Evolutionary conservation across 2,797 vertebrate species (phyloP), one percentile per base, ranked within the genome.

Genomic region (Ambastaia sidthimunki): DNA sequence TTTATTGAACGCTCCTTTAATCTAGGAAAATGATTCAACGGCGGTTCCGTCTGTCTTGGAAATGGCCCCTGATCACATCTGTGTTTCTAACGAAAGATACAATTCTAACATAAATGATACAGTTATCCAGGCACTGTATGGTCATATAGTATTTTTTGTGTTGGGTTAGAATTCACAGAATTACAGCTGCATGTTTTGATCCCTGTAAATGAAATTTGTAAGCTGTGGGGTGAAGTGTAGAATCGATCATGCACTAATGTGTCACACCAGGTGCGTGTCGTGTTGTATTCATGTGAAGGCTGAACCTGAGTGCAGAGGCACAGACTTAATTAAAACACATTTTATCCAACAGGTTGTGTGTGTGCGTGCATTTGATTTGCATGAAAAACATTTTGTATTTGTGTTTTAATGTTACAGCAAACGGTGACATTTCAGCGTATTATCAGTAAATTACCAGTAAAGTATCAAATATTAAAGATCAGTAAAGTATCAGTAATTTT

Each of bases 131-230:
- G 3, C 3, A 5, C 37, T 23, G 12, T 34, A 21, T 23, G 65
- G 37, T 62, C 68, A 65, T 2, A 28, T 28, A 50, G 23, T 37
- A 9, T 15, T 2, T 71, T 37, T 63, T 63, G 34, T 3, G 34
- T 3, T 37, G 55, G 55, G 57, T 76, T 34, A 84, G 79, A 78
- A 57, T 67, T 23, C 69, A 66, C 34, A 66, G 59, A 13, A 48
- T 55, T 71, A 55, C 63, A 71, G 55, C 74, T 83, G 78, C 69
- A 60, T n/a, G 68, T 54, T 75, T 28, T 47, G 18, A 60, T 63
- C 16, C 12, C 23, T 65, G 25, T 74, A 62, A 79, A 63, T 70
- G 21, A 52, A 78, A 66, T 7, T 0, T 31, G 28, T 25, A 63
- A 34, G 72, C 62, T 63, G 52, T 28, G 54, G 59, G 62, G 34